Base-by-base conservation (phyloP, 2,113 vertebrate genomes). In the Stomatorhinus ivindoensis region DNA sequence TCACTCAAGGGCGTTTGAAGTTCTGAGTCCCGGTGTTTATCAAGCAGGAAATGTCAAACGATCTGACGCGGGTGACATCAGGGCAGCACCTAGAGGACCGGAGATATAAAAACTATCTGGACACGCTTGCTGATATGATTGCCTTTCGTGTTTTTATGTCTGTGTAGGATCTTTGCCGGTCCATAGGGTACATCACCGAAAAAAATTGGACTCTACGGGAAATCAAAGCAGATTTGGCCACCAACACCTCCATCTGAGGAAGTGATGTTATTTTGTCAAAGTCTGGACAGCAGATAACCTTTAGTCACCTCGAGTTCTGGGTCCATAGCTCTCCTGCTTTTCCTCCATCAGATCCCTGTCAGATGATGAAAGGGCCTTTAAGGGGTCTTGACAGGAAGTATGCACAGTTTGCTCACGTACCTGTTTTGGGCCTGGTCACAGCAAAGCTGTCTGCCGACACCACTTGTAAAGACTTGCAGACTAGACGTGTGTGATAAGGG, bases 361-460 rank as follows among this genome's bases (percentile, higher is more conserved):
- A 90, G 90, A 92, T 93, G 91, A 93, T 93, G 92, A 92, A 93
- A 91, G 91, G 89, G 88, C 46, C 82, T 86, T 89, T 89, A 90
- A 91, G 89, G 87, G 92, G 90, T 90, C 89, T 85, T 91, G 90
- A 90, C 91, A 88, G 89, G 89, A 82, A 83, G 65, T 83, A 87
- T 83, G 89, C 86, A 17, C 69, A 82, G 86, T 58, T 87, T 55
- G 35, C 65, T 82, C 69, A 42, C 39, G 50, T 88, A 87, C 86
- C 89, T 90, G 86, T 80, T 82, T 47, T 48, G 86, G 69, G 69
- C n/a, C 44, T 11, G 89, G 89, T 61, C 61, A 44, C 53, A 47
- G 89, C 84, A n/a, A n/a, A 46, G 47, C 46, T 73, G 47, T 87
- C 83, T 58, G 27, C 82, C 7, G 84, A 73, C 89, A 86, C 89